These are phyloP conservation scores for Arizona elegans DNA, from an alignment of 2,113 vertebrate genomes.

Conservation along the genomic window DNA sequence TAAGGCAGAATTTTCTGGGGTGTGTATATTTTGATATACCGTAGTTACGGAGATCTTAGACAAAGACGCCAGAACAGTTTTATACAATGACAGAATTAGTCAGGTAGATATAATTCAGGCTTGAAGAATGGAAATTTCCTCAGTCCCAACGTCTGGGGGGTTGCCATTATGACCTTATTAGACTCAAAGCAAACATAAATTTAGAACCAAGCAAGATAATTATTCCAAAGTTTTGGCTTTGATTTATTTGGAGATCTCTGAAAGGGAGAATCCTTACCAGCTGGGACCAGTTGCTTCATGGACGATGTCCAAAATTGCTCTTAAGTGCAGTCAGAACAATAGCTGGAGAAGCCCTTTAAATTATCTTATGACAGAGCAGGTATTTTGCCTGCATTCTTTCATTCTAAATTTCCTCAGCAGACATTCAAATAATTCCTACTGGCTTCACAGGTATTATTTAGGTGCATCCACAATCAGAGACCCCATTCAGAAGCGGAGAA, in stretches of 20 bases:
- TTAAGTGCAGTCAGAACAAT: constrained; percentile 6
- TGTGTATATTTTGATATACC: background rate
- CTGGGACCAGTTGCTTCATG: background rate
- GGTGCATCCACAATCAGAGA: background rate
- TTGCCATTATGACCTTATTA: background rate
- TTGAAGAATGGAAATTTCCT: background rate
- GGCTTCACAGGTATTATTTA: background rate
- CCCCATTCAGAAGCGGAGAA: background rate
- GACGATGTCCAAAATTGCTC: constrained; percentile 1
- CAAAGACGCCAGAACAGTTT: background rate
- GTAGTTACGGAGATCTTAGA: background rate
- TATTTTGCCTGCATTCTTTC: background rate
- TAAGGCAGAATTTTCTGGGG: background rate
- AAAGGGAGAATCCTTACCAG: background rate
- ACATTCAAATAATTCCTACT: background rate
- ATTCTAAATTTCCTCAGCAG: background rate
- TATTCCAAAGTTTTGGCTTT: background rate
- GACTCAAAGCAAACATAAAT: background rate
- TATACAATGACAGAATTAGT: background rate
- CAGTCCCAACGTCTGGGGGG: background rate
- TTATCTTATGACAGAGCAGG: background rate
- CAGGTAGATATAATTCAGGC: background rate
- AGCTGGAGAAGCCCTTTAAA: background rate
- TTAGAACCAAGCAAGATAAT: background rate
- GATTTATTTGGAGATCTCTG: background rate